Conservation (phyloP, 2,797 vertebrate genomes). For the Loris lydekkerianus region DNA sequence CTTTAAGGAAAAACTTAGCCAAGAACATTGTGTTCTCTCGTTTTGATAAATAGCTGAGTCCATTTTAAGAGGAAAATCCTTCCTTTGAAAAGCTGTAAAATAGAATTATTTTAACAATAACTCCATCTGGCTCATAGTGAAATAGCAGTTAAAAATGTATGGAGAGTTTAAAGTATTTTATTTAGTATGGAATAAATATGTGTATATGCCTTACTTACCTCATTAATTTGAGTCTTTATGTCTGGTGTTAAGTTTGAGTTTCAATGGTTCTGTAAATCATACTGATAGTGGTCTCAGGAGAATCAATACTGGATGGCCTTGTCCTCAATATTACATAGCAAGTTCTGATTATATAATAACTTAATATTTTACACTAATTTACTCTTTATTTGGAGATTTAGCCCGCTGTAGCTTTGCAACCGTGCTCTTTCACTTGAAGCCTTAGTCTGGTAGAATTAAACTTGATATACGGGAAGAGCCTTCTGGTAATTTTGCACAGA, state of each 20-base stretch:
- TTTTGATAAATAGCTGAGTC: constrained; percentile 62
- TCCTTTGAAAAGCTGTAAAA: constrained; percentile 58
- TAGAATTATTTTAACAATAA: constrained; percentile 67
- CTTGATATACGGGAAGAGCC: neutral
- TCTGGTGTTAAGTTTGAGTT: neutral
- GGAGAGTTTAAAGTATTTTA: neutral
- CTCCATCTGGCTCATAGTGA: constrained; percentile 4
- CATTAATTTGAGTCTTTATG: neutral
- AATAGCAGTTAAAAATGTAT: constrained; percentile 45
- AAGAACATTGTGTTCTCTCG: constrained; percentile 50
- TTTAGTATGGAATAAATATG: constrained; percentile 50
- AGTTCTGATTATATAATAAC: neutral
- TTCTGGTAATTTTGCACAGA: neutral
- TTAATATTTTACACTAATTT: neutral
- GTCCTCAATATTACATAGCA: neutral
- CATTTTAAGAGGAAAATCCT: constrained; percentile 64
- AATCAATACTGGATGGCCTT: neutral
- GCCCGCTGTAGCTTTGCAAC: neutral
- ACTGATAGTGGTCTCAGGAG: neutral
- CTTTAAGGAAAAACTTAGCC: constrained; percentile 56
- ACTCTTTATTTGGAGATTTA: neutral
- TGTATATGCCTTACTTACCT: neutral
- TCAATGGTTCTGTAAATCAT: neutral
- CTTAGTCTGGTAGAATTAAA: neutral
- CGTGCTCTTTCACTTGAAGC: neutral